These are phyloP conservation scores for Mya arenaria DNA, from an alignment of 1,140 invertebrate species.

Conservation along the genomic window DNA sequence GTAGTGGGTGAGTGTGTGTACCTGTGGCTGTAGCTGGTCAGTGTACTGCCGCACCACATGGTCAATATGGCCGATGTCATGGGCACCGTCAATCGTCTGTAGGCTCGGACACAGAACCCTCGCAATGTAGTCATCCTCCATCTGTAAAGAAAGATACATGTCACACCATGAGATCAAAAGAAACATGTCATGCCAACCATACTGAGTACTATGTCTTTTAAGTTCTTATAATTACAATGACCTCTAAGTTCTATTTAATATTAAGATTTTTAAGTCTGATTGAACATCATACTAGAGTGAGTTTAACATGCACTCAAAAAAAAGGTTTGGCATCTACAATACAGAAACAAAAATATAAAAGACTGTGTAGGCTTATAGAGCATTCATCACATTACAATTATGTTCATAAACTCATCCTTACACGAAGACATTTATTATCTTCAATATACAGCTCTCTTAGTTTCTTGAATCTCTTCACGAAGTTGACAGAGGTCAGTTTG, in stretches of 20 bases:
- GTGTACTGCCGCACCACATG: conserved; percentile 11
- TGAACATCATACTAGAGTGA: too few relatives aligned
- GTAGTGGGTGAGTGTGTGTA: too few relatives aligned
- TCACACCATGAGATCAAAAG: too few relatives aligned
- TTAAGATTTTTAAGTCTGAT: too few relatives aligned
- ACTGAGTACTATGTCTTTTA: not conserved
- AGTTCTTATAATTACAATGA: not conserved
- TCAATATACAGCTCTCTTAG: conserved; percentile 85
- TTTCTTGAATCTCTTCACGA: conserved; percentile 73
- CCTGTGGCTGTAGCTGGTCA: conserved; percentile 33
- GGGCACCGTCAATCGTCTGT: conserved; percentile 20
- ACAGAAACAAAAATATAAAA: too few relatives aligned
- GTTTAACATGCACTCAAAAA: too few relatives aligned
- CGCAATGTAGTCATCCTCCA: conserved; percentile 44
- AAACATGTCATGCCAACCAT: not conserved
- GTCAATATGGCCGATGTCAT: conserved; percentile 29
- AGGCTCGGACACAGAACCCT: conserved; percentile 38
- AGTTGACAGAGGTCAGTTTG: conserved; percentile 90
- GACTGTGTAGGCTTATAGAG: too few relatives aligned
- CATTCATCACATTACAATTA: too few relatives aligned
- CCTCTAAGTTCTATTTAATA: too few relatives aligned
- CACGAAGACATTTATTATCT: too few relatives aligned
- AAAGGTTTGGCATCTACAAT: too few relatives aligned
- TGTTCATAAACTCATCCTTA: too few relatives aligned
- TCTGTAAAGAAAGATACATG: conserved; percentile 33